Evolutionary conservation across 2,888 invertebrate species (phyloP), one percentile per base, ranked within the genome.

Genomic region (Drosophila leonis): DNA sequence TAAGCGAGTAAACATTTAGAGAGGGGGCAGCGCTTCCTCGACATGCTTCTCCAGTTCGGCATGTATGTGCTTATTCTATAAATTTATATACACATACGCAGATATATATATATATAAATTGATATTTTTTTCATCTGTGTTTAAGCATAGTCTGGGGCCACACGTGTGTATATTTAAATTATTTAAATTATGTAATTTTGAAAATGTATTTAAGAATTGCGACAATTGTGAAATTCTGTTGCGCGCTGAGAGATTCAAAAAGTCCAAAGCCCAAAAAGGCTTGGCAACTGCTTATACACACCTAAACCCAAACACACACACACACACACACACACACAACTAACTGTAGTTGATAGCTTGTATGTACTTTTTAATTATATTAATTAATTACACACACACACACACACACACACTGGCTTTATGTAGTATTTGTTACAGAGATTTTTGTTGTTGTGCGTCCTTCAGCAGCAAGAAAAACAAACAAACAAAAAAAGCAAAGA

Each of bases 361-460:
- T 82, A 80, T 77, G 80, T 83, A 82, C 51, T 79, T 83, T 83
- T 88, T 73, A 83, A 88, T 85, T 88, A 84, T 79, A 84, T 82
- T 84, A 82, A 87, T 82, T 84, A 85, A 72, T 67, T 64, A 80
- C 75, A 76, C 54, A 73, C 72, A 69, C 80, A 66, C 67, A 80
- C 75, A 76, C 54, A 73, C 72, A 69, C 80, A 66, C 67, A 67
- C 64, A 73, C 73, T 69, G 78, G 76, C 76, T 68, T 77, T 73
- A 77, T 74, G 78, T 78, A 74, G 66, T 78, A 78, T 67, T 74
- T 72, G 65, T 70, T 70, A 69, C 54, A 60, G 41, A 62, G 35
- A 59, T 48, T 67, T 65, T 65, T 69, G 37, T 72, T 65, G 63
- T 68, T 64, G 57, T 59, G 74, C 57, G 49, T 29, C 65, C n/a